A percentile compares a stretch with the other conserved stretches of the same genome.
Evolutionary conservation across 2,888 invertebrate genomes (phyloP).

Genomic region (Hymenopus coronatus): DNA sequence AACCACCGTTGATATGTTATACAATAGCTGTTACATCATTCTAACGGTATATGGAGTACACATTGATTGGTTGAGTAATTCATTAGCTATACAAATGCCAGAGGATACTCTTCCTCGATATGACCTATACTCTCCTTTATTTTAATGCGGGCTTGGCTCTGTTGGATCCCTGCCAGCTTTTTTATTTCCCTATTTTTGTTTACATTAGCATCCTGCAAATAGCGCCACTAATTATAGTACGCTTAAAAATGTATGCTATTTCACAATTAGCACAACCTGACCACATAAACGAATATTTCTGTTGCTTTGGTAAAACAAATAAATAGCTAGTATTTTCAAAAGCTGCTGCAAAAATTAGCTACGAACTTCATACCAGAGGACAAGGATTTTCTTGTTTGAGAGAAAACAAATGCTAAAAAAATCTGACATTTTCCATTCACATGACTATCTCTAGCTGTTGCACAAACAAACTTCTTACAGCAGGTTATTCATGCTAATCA

Average conservation of each 20-base stretch:
- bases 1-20: background rate
- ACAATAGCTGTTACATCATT: background rate
- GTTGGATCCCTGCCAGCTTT: background rate
- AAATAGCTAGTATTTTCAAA: too few relatives aligned
- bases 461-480: too few relatives aligned
- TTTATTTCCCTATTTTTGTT: background rate
- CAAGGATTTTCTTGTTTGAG: too few relatives aligned
- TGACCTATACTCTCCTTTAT: background rate
- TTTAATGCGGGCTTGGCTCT: background rate
- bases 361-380: too few relatives aligned
- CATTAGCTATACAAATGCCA: background rate
- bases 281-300: too few relatives aligned
- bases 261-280: background rate
- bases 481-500: too few relatives aligned
- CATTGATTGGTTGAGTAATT: background rate
- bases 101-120: background rate
- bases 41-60: background rate
- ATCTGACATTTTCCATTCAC: too few relatives aligned
- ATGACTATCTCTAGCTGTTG: too few relatives aligned
- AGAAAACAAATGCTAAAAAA: too few relatives aligned
- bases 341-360: too few relatives aligned
- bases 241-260: background rate
- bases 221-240: background rate
- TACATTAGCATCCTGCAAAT: background rate
- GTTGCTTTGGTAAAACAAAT: too few relatives aligned